Conservation (phyloP, 2,113 vertebrate genomes). For the Polyodon spathula region DNA sequence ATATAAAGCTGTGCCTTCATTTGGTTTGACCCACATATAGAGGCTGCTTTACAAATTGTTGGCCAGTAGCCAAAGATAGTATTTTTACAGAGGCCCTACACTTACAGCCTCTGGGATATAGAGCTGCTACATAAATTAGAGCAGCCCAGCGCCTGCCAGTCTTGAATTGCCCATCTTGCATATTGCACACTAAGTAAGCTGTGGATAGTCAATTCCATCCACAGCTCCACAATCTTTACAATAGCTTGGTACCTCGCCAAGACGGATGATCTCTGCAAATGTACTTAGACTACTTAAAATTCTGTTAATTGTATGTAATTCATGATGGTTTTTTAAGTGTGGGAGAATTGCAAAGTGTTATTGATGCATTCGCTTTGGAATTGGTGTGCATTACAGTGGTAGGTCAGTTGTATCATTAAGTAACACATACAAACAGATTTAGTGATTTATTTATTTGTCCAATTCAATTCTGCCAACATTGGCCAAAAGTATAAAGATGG, state of each 20-base stretch:
- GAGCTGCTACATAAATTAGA: slow-evolving; percentile 24
- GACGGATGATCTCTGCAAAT: slow-evolving; percentile 26
- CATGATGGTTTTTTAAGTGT: neutral
- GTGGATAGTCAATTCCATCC: slow-evolving; percentile 12
- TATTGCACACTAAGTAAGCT: slow-evolving; percentile 26
- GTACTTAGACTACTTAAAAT: slow-evolving; percentile 17
- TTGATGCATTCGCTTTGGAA: no score
- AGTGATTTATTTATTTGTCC: no score
- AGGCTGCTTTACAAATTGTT: slow-evolving; percentile 17
- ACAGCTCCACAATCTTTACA: slow-evolving; percentile 24
- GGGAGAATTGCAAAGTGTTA: neutral
- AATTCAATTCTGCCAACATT: neutral
- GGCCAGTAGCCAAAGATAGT: slow-evolving; percentile 31
- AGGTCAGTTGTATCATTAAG: no score
- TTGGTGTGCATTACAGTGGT: no score
- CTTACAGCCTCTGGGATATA: slow-evolving; percentile 15
- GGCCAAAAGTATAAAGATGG: no score
- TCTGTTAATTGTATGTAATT: slow-evolving; percentile 6
- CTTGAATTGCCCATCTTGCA: slow-evolving; percentile 25
- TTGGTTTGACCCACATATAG: slow-evolving; percentile 22
- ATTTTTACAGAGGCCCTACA: slow-evolving; percentile 28
- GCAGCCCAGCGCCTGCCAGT: slow-evolving; percentile 17
- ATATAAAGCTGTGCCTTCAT: slow-evolving; percentile 15
- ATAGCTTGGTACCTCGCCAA: slow-evolving; percentile 29
- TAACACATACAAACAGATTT: no score